Base-by-base conservation (phyloP, 2,888 invertebrate genomes). In the Lamellibrachia columna region DNA sequence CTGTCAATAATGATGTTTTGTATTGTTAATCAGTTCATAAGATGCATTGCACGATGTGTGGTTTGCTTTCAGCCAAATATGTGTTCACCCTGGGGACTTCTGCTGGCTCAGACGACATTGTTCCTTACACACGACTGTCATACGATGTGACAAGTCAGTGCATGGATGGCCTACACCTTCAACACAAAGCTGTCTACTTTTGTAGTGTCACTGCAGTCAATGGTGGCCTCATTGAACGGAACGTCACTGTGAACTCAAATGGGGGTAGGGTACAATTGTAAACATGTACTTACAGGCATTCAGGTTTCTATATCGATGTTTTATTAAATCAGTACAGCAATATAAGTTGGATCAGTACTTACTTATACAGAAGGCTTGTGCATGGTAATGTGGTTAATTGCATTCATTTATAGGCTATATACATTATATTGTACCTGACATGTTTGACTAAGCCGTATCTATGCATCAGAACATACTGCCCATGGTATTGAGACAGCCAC, bases 241-340 rank as follows among this genome's bases (percentile, higher is more conserved):
- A 53, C 9, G 93, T 90, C n/a, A 93, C 75, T 22, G 90, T 92
- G 4, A 93, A 93, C 15, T 93, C 92, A n/a, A 75, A 93, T 22
- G 91, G 91, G 28, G 92, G 92, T 91, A 91, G 53, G 53, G n/a
- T 75, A 75, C 22, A 15, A 15, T n/a, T 6, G 15, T 1, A n/a
- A 22, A 11, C n/a, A 15, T 75, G 75, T 75, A 22, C 75, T 75
- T 75, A n/a, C n/a, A 75, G 15, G 15, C 15, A 6, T 75, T 40
- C 40, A 40, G 40, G 75, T 75, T 11, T 22, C 6, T 22, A 22
- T 22, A 75, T 6, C n/a, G 2, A 75, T 22, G 75, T 75, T 75
- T 22, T 22, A 11, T 75, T 75, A 75, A 75, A 4, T 75, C 22
- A 40, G 40, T 40, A 40, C 40, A 40, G 40, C 40, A 22, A 4